These are phyloP conservation scores for Aphidius ervi DNA, from an alignment of 1,140 invertebrate genomes.

Conservation along the genomic window DNA sequence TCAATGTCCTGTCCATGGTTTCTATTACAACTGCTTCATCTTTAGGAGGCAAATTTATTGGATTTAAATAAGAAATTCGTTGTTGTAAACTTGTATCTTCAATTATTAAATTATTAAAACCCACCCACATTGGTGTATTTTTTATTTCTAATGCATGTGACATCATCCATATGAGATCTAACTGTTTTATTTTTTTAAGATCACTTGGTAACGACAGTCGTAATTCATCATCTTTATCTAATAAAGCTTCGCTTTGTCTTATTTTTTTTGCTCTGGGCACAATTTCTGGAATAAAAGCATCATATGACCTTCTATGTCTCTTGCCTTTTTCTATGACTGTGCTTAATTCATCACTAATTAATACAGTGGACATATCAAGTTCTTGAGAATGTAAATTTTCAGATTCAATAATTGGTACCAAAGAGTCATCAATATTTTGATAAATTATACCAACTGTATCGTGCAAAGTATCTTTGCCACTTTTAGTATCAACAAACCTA, in stretches of 20 bases:
- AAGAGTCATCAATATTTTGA: conserved; percentile 11
- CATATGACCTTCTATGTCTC: no score
- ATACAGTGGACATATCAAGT: no score
- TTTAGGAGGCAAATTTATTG: conserved; percentile 11
- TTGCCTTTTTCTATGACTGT: no score
- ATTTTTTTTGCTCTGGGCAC: no score
- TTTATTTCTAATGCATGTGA: conserved; percentile 15
- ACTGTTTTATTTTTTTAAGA: no score
- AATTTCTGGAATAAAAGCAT: no score
- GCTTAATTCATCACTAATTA: no score
- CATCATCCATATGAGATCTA: conserved; percentile 20
- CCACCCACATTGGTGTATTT: conserved; percentile 23
- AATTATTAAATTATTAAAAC: conserved; percentile 22
- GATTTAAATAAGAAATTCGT: conserved; percentile 11
- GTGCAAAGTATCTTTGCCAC: conserved; percentile 15
- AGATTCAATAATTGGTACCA: no score
- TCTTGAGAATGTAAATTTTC: no score
- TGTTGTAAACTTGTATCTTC: conserved; percentile 3
- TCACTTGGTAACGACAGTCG: no score
- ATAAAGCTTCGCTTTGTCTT: no score
- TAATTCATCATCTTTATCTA: no score
- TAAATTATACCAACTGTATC: conserved; percentile 20
- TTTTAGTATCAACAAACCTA: conserved; percentile 18
- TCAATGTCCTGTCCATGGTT: neutral
- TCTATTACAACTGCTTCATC: conserved; percentile 4